Percentiles rank a stretch among this genome's conserved stretches.
Evolutionary conservation across 2,113 vertebrate species (phyloP).

Genomic region (Callocephalon fimbriatum): DNA sequence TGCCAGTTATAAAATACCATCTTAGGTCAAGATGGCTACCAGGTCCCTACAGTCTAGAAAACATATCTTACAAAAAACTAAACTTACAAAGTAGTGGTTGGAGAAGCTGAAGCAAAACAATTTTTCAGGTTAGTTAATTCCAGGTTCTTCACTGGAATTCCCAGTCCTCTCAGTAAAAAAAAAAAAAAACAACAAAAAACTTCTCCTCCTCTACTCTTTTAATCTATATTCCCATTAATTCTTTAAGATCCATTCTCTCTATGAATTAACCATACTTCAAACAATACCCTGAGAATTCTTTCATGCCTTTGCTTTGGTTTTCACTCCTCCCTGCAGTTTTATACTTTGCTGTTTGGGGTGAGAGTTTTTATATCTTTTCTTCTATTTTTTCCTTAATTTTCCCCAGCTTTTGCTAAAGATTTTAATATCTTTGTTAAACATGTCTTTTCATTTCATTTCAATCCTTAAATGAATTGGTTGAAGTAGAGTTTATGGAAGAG

Average conservation of each 20-base stretch:
- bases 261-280: not conserved
- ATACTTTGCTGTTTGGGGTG: not conserved
- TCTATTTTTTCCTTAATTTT: not conserved
- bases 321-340: not conserved
- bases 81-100: not conserved
- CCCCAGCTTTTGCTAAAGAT: not conserved
- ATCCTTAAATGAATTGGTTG: not conserved
- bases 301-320: not conserved
- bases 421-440: not conserved
- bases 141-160: not conserved
- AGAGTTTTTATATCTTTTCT: not conserved
- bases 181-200: not conserved
- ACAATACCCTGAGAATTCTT: not conserved
- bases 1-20: not conserved
- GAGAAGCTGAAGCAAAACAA: not conserved
- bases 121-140: not conserved
- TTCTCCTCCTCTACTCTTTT: slow-evolving; percentile 53
- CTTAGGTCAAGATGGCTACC: not conserved
- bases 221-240: slow-evolving; percentile 58
- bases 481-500: not conserved
- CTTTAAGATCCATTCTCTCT: slow-evolving; percentile 25
- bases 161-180: slow-evolving; percentile 8
- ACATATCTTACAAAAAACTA: not conserved
- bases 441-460: not conserved
- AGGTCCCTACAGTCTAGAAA: not conserved